Evolutionary conservation across 1,140 invertebrate genomes (phyloP).

Genomic region (Philopotamus ludificatus): DNA sequence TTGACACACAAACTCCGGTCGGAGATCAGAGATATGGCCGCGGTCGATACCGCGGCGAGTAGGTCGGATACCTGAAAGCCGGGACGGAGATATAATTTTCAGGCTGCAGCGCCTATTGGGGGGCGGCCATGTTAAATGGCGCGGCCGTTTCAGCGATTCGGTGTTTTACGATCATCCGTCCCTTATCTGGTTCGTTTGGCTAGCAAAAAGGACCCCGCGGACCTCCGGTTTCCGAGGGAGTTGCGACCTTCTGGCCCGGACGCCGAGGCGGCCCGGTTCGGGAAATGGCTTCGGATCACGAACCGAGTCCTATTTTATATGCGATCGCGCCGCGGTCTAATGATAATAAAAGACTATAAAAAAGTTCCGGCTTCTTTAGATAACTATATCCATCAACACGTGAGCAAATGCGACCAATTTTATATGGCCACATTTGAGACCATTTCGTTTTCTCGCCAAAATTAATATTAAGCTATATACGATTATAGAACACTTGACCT

Average conservation of each 20-base stretch:
- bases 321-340: conserved; percentile 11
- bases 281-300: conserved; percentile 19
- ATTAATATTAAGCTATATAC: too few relatives aligned
- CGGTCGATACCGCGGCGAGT: neutral
- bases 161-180: conserved; percentile 21
- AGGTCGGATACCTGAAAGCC: too few relatives aligned
- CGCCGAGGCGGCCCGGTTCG: neutral
- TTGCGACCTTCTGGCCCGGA: conserved; percentile 1
- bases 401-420: too few relatives aligned
- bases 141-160: conserved; percentile 13
- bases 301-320: conserved; percentile 10
- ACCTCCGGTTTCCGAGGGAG: neutral
- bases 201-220: neutral
- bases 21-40: too few relatives aligned
- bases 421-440: too few relatives aligned
- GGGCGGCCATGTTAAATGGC: neutral
- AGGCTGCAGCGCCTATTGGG: neutral
- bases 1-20: neutral
- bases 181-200: conserved; percentile 13
- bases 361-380: neutral
- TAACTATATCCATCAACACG: neutral
- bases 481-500: too few relatives aligned
- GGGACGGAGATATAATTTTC: neutral
- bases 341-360: neutral
- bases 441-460: too few relatives aligned